Base-by-base conservation (phyloP, 53 echinoderm and acorn worm species). In the Paelopatides confundens region DNA sequence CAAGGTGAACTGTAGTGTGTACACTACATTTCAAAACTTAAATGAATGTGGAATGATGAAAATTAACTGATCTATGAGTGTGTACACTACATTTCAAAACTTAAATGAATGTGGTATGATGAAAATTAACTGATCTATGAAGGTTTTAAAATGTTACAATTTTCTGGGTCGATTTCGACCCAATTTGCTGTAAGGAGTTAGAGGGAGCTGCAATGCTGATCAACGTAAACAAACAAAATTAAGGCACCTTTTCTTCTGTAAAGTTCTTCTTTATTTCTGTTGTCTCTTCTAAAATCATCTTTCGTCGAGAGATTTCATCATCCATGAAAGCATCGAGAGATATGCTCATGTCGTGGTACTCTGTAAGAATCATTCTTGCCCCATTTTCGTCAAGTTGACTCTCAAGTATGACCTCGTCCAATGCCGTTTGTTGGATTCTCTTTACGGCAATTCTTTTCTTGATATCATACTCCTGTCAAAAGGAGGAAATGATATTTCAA, bases 251-350 rank as follows among this genome's bases (percentile, higher is more conserved):
- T n/a, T 86, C 87, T 40, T 87, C 87, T 21, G 94, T 96, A 49
- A 99, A 87, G 49, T 90, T 86, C 62, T 89, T 92, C 47, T 94
- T 88, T 52, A 85, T 89, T 5, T 83, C 92, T n/a, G 94, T 86
- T 63, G 93, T 92, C 87, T 96, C 96, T 82, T 99, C 99, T 24
- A 99, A 76, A 58, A 77, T 47, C 96, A 99, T 94, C 38, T 96
- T 89, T 87, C 96, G 94, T 84, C 93, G 53, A 31, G 99, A 96
- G 64, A 99, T 89, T 87, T 96, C 99, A 12, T 93, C 95, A 67
- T 99, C 99, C 94, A 99, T 96, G 35, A 92, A 71, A 7, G 89
- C 54, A 67, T 99, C 99, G 50, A 99, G 68, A 8, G 85, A 76
- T 1, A 65, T 66, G 79, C 87, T 86, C 67, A 93, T 94, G 28